These are phyloP conservation scores for Acrossocheilus wenchowensis DNA, from an alignment of 2,797 vertebrate species.

Conservation along the genomic window DNA sequence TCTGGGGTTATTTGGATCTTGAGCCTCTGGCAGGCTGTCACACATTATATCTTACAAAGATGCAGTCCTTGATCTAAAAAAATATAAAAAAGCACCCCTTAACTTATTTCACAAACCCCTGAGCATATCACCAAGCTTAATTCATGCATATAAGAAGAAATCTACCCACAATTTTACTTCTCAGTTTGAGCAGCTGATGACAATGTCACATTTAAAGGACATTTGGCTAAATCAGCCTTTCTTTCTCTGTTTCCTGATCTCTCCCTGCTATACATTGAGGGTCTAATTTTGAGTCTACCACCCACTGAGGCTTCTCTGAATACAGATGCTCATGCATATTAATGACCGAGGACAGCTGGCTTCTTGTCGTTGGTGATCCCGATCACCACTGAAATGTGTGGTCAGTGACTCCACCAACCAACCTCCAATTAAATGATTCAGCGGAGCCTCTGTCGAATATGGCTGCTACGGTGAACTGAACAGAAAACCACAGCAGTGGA, in stretches of 20 bases:
- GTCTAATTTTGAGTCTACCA: constrained; percentile 55
- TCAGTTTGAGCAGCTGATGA: constrained; percentile 21
- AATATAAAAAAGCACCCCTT: neutral
- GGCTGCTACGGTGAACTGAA: neutral
- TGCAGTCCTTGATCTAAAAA: constrained; percentile 5
- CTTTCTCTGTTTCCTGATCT: constrained; percentile 20
- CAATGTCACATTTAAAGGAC: constrained; percentile 45
- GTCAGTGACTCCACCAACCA: constrained; percentile 67
- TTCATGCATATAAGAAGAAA: neutral
- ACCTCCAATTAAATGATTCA: constrained; percentile 55
- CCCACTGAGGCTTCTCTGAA: constrained; percentile 61
- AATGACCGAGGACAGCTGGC: constrained; percentile 78
- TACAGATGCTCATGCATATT: constrained; percentile 84
- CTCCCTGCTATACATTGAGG: constrained; percentile 64
- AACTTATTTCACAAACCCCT: neutral
- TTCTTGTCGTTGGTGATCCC: constrained; percentile 75
- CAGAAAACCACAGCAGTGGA: neutral
- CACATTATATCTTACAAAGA: constrained; percentile 21
- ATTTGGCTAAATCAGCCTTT: constrained; percentile 53
- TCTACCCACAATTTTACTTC: neutral
- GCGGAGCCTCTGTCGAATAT: constrained; percentile 14
- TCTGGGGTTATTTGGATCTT: constrained; percentile 6
- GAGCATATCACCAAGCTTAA: neutral
- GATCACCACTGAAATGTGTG: constrained; percentile 71
- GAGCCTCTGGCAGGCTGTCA: neutral